Evolutionary conservation across 1,140 invertebrate genomes (phyloP).

Genomic region (Tetraneura akinire): DNA sequence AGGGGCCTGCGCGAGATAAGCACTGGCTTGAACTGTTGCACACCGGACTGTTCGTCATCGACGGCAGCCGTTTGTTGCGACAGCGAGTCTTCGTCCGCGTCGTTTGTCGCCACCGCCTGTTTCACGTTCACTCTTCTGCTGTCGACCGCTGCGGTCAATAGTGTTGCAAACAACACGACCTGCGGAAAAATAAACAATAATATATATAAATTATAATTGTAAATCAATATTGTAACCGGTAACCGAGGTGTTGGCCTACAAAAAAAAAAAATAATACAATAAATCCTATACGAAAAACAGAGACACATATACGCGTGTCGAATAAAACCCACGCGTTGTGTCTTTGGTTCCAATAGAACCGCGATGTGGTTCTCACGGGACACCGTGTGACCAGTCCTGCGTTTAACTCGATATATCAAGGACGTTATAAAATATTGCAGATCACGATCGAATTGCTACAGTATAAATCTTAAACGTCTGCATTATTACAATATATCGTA

Average conservation of each 20-base stretch:
- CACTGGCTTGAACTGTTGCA: conserved; percentile 52
- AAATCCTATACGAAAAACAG: too few relatives aligned
- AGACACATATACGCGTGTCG: neutral
- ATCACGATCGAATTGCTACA: neutral
- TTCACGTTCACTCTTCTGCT: conserved; percentile 38
- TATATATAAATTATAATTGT: too few relatives aligned
- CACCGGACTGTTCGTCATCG: conserved; percentile 58
- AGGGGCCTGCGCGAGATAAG: conserved; percentile 44
- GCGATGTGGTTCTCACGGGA: neutral
- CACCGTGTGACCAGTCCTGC: neutral
- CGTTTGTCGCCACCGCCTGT: neutral
- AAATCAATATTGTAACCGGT: too few relatives aligned
- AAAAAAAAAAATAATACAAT: too few relatives aligned
- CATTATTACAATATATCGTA: too few relatives aligned
- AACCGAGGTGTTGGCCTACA: too few relatives aligned
- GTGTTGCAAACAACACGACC: conserved; percentile 28
- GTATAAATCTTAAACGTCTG: neutral
- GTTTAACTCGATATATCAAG: conserved; percentile 1
- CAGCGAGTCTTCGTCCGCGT: conserved; percentile 54
- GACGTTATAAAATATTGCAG: neutral
- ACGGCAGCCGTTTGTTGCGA: conserved; percentile 55
- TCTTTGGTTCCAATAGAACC: too few relatives aligned
- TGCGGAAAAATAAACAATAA: conserved; percentile 28
- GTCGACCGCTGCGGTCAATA: neutral
- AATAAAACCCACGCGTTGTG: neutral